Evolutionary conservation across 1,140 invertebrate species (phyloP), one percentile per base, ranked within the genome.

Genomic region (Aethina tumida): DNA sequence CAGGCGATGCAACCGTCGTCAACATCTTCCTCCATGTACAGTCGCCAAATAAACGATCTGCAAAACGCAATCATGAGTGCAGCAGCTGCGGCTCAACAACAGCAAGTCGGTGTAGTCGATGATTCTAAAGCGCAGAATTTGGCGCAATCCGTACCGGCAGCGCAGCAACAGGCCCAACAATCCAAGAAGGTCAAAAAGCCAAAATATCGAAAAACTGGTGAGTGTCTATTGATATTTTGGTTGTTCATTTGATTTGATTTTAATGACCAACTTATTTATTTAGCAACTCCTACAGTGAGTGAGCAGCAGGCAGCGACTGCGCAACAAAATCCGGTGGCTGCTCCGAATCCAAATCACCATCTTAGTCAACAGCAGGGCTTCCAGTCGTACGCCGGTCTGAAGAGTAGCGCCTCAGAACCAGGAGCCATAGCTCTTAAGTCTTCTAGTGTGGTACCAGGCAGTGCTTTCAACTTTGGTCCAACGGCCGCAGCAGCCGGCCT

Each of bases 381-480:
- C 47, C 70, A 73, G 50, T 64, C 70, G 9, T 71, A 70, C 39
- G 60, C 66, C 1, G 68, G 67, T 1, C 49, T 69, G 3, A 66
- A 68, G 24, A 60, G 58, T 8, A 53, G 41, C 12, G 41, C 65
- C 0, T 61, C 69, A 2, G 75, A 77, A 53, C 64, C 69, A 26
- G 56, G 67, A 8, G 64, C 69, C 6, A 67, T 72, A 16, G 67
- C 69, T 5, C 48, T 71, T 9, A 75, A 73, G 39, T 74, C 74
- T 20, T 56, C 71, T 1, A 73, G 68, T 43, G 72, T 77, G 46
- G 75, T 80, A 31, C 72, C 77, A 1, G 71, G 74, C 13, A 78
- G 75, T 55, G 75, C 77, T 36, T 81, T 80, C 40, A 80, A 79
- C 50, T 81, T 79, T 53, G 75, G 74, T 15, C 67, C 74, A 5